Conservation (phyloP, 2,888 invertebrate genomes). For the Dione juno region DNA sequence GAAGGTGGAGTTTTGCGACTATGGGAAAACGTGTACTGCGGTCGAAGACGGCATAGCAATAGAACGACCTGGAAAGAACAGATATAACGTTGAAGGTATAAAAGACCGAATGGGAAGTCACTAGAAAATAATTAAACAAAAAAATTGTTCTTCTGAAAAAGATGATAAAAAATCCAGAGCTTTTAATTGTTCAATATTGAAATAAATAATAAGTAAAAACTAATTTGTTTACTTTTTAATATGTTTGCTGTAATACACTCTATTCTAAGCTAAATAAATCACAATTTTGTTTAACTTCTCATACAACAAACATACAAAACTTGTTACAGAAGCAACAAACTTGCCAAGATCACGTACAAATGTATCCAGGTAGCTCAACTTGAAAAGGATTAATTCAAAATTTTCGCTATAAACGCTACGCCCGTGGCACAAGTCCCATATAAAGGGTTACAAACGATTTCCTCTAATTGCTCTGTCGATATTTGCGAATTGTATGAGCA, state of each 20-base stretch:
- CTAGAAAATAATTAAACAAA: background rate
- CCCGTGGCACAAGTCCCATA: conserved; percentile 64
- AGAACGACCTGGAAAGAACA: conserved; percentile 91
- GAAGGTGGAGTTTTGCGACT: conserved; percentile 94
- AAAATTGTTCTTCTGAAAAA: background rate
- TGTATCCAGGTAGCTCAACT: conserved; percentile 62
- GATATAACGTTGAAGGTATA: conserved; percentile 43
- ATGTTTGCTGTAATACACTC: background rate
- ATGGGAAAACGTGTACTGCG: conserved; percentile 96
- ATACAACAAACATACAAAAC: conserved; percentile 50
- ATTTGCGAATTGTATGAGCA: conserved; percentile 63
- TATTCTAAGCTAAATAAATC: conserved; percentile 33
- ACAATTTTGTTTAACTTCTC: conserved; percentile 40
- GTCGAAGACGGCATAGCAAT: conserved; percentile 94
- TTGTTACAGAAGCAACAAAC: conserved; percentile 58
- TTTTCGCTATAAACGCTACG: conserved; percentile 73
- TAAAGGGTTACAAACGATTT: conserved; percentile 61
- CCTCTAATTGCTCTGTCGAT: conserved; percentile 73
- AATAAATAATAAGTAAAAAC: no score
- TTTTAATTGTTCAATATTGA: no score
- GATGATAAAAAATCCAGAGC: background rate
- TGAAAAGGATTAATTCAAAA: conserved; percentile 66
- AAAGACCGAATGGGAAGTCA: conserved; percentile 28
- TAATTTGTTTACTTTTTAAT: background rate
- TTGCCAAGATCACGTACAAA: conserved; percentile 62